A percentile compares a stretch with the other conserved stretches of the same genome.
Conservation (phyloP, 2,888 invertebrate species). For the Drosophila borealis region DNA sequence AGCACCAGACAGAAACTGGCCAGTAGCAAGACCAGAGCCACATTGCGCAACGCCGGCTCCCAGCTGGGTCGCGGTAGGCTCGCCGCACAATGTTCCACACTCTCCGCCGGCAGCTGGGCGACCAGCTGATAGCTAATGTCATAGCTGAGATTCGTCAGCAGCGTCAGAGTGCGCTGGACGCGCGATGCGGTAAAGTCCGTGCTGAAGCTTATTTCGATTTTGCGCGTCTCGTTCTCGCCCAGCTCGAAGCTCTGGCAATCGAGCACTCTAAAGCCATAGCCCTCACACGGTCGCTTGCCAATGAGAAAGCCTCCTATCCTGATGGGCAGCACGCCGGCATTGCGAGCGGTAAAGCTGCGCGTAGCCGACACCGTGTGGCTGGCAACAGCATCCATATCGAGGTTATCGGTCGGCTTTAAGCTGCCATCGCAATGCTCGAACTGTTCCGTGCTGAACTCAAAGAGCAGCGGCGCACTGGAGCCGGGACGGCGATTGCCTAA, state of each 20-base stretch:
- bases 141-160: conserved; percentile 87
- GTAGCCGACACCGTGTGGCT: conserved; percentile 87
- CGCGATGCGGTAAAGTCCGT: conserved; percentile 94
- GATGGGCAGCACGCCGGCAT: conserved; percentile 96
- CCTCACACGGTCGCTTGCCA: conserved; percentile 89
- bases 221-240: conserved; percentile 89
- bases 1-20: conserved; percentile 88
- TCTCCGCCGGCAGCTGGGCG: conserved; percentile 87
- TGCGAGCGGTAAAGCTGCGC: conserved; percentile 93
- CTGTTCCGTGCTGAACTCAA: conserved; percentile 89
- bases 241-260: conserved; percentile 91
- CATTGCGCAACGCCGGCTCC: conserved; percentile 90
- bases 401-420: not conserved
- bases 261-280: conserved; percentile 91
- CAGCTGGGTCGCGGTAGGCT: conserved; percentile 90
- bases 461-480: conserved; percentile 90
- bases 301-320: conserved; percentile 89
- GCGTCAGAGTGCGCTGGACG: conserved; percentile 88
- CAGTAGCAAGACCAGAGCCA: conserved; percentile 87
- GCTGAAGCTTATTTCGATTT: conserved; percentile 94
- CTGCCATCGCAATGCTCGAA: conserved; percentile 86
- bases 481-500: conserved; percentile 95
- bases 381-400: not conserved
- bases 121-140: conserved; percentile 89
- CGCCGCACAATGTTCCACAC: conserved; percentile 89